phyloP scores from a whole-genome alignment of 2,113 vertebrate species.

The Labrus mixtus region DNA sequence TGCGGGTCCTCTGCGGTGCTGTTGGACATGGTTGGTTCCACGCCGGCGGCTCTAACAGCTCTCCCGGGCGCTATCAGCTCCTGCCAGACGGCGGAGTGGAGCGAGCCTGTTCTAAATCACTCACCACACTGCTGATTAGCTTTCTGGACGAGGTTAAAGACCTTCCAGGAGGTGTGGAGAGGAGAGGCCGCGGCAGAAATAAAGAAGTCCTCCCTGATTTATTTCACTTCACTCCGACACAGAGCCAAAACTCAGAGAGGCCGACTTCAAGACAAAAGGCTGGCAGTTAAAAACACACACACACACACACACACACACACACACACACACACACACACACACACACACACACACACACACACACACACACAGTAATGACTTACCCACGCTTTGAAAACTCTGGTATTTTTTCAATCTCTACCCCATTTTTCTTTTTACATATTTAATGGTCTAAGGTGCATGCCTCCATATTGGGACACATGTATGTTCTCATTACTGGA shows the following conservation, averaged over 20 bases:
- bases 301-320: not conserved
- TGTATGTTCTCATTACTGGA: too few relatives aligned
- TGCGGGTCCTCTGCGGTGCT: constrained; percentile 31
- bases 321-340: not conserved
- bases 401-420: too few relatives aligned
- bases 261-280: not conserved
- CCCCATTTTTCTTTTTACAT: too few relatives aligned
- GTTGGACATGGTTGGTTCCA: constrained; percentile 59
- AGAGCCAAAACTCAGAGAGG: constrained; percentile 9
- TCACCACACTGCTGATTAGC: constrained; percentile 43
- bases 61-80: constrained; percentile 48
- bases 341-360: not conserved
- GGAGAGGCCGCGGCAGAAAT: constrained; percentile 15
- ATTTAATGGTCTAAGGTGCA: too few relatives aligned
- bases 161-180: constrained; percentile 46
- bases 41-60: constrained; percentile 39
- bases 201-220: constrained; percentile 39
- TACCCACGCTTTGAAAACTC: too few relatives aligned
- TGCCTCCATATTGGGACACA: too few relatives aligned
- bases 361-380: not conserved
- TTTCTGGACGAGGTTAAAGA: constrained; percentile 44
- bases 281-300: not conserved
- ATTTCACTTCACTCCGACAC: constrained; percentile 17
- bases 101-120: constrained; percentile 48
- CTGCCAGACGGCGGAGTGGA: constrained; percentile 45